Conservation (phyloP, 2,797 vertebrate species). For the Eulemur coronatus region DNA sequence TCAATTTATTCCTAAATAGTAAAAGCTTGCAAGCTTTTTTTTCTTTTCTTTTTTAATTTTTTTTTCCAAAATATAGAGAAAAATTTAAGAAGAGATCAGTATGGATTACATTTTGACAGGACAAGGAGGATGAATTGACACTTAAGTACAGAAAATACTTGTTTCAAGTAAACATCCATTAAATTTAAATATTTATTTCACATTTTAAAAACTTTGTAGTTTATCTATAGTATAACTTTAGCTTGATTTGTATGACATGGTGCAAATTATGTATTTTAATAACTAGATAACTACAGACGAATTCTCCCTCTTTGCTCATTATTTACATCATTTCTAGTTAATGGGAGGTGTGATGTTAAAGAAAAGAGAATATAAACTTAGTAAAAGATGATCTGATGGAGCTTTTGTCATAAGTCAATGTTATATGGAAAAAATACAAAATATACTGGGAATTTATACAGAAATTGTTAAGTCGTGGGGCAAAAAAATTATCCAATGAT, state of each 20-base stretch:
- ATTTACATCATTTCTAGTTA: neutral
- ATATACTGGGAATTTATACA: neutral
- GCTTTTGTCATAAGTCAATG: neutral
- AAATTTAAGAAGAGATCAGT: neutral
- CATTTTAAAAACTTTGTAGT: neutral
- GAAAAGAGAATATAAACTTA: neutral
- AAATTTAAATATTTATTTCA: neutral
- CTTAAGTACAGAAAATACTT: neutral
- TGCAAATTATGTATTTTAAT: neutral
- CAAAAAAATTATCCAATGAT: constrained; percentile 57
- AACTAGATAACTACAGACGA: neutral
- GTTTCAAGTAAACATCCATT: neutral
- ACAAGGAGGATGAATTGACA: neutral
- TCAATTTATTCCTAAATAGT: neutral
- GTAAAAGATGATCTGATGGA: constrained; percentile 36
- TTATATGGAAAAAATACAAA: constrained; percentile 23
- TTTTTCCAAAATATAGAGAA: neutral
- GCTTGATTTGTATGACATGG: neutral
- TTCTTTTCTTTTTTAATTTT: neutral
- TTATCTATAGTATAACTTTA: neutral
- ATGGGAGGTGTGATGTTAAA: neutral
- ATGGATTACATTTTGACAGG: neutral
- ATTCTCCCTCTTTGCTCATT: neutral
- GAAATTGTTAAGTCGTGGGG: neutral
- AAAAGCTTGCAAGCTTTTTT: neutral